A percentile compares a stretch with the other conserved stretches of the same genome.
Evolutionary conservation across 2,797 vertebrate genomes (phyloP).

Genomic region (Clarias pachynema): DNA sequence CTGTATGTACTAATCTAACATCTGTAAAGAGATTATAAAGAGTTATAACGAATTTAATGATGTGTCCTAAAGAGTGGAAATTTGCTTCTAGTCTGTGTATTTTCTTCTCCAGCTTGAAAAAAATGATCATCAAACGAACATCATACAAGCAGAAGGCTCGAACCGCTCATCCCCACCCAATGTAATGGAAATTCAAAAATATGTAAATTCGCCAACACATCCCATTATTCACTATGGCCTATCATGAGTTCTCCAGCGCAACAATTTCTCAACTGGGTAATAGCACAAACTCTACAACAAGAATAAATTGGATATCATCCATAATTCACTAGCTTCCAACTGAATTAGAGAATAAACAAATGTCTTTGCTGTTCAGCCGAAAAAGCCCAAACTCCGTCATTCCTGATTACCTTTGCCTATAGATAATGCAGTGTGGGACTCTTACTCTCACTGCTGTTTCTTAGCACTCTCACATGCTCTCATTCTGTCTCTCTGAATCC

Average conservation of each 20-base stretch:
- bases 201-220: neutral
- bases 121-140: neutral
- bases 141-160: neutral
- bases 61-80: neutral
- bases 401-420: neutral
- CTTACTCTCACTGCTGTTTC: neutral
- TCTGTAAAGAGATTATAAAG: neutral
- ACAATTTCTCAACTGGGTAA: constrained; percentile 5
- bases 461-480: neutral
- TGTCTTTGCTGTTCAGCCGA: neutral
- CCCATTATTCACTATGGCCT: neutral
- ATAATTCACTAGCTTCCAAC: neutral
- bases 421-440: neutral
- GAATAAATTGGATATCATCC: constrained; percentile 8
- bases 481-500: neutral
- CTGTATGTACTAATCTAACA: neutral
- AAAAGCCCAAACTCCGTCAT: neutral
- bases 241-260: neutral
- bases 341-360: constrained; percentile 9
- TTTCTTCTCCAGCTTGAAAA: constrained; percentile 1
- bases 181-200: neutral
- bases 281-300: neutral
- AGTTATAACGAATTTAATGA: neutral
- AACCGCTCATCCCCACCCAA: neutral
- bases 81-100: neutral